Base-by-base conservation (phyloP, 2,797 vertebrate genomes). In the Glyptemys insculpta region DNA sequence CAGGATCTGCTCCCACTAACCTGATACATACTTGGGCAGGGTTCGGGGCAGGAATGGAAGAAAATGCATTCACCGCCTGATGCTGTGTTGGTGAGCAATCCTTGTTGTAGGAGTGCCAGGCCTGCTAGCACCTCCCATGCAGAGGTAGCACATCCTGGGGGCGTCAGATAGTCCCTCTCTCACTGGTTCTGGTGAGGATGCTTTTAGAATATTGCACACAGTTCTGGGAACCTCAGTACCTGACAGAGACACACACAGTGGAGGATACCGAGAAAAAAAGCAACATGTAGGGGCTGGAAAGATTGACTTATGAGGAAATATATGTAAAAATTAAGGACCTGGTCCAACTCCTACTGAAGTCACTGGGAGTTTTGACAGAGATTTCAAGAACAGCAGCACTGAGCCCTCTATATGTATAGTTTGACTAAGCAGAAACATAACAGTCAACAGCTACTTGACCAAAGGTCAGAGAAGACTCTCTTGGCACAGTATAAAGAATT, bases 321-420 rank as follows among this genome's bases (percentile, higher is more conserved):
- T 47, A 31, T 85, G 82, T 80, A 57, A 79, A 90, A 87, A 80
- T 37, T 47, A 53, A 41, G 23, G 41, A 41, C 15, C 19, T 41
- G 3, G 21, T 49, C 5, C 56, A 1, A 1, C 27, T 74, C 19
- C 23, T 49, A 44, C 50, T 68, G 2, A 80, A 53, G 50, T 25
- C 3, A 5, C 47, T 8, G 21, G 25, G 57, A 59, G 12, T 79
- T 47, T 3, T 1, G 15, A 81, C 56, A 56, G 56, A n/a, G 59
- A 65, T 29, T 9, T 8, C 47, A 8, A 5, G 19, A 34, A 74
- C 54, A 86, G 47, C 3, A n/a, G 62, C 80, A 56, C 18, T 0
- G 18, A 86, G 34, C 2, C 2, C 59, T 15, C 72, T 19, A 56
- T n/a, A 41, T 49, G 52, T 56, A 57, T 25, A 2, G 0, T 4